These are phyloP conservation scores for Scelioninae gen. 2 DNA, from an alignment of 2,888 invertebrate species.

Conservation along the genomic window DNA sequence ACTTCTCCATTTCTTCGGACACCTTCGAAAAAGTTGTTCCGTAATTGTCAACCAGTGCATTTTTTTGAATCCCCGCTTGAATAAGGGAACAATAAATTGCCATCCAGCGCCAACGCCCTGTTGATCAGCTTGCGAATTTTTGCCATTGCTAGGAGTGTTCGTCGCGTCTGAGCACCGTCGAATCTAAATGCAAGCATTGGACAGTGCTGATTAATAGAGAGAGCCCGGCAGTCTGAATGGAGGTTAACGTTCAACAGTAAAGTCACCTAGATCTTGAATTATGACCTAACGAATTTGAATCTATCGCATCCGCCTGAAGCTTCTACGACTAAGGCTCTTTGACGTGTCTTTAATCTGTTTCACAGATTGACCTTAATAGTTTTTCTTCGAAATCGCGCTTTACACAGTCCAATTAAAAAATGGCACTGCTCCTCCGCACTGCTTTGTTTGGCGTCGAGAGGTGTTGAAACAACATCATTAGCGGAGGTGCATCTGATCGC, in stretches of 20 bases:
- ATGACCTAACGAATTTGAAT: constrained; percentile 57
- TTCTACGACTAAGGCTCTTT: constrained; percentile 16
- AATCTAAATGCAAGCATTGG: constrained; percentile 20
- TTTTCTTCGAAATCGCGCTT: constrained; percentile 3
- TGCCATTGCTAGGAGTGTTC: constrained; percentile 5
- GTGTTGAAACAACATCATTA: too few relatives aligned
- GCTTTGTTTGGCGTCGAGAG: too few relatives aligned
- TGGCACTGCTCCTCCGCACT: too few relatives aligned
- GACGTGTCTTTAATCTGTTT: constrained; percentile 8
- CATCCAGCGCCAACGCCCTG: too few relatives aligned
- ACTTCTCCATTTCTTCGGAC: background rate
- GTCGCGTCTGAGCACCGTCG: constrained; percentile 36
- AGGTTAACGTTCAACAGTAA: constrained; percentile 46
- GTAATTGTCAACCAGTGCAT: too few relatives aligned
- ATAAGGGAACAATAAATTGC: too few relatives aligned
- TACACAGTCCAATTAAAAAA: too few relatives aligned
- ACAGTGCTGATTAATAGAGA: constrained; percentile 37
- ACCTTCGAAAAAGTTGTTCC: too few relatives aligned
- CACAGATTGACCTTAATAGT: constrained; percentile 10
- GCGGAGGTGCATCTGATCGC: too few relatives aligned
- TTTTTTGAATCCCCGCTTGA: too few relatives aligned
- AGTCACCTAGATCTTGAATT: constrained; percentile 60
- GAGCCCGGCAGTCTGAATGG: constrained; percentile 27
- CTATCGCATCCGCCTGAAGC: constrained; percentile 62
- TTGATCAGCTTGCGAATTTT: constrained; percentile 32